These are phyloP conservation scores for Cossypha niveicapilla DNA, from an alignment of 2,797 vertebrate species.

Conservation along the genomic window DNA sequence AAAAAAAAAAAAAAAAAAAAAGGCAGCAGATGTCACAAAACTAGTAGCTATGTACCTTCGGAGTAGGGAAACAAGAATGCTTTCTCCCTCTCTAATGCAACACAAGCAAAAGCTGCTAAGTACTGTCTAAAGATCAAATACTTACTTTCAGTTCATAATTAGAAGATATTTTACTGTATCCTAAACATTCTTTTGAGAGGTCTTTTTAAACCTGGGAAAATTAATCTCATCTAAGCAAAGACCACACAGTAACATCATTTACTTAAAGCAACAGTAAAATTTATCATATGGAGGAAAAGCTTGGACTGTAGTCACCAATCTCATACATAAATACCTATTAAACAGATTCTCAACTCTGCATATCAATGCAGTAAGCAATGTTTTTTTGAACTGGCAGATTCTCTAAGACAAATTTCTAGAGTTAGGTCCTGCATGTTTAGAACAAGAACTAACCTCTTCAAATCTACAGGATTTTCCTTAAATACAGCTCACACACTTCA, in stretches of 20 bases:
- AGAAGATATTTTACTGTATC: background rate
- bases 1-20: background rate
- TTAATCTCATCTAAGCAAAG: background rate
- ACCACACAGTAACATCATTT: background rate
- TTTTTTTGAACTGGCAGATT: background rate
- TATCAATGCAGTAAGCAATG: background rate
- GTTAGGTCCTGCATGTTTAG: background rate
- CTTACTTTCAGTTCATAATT: background rate
- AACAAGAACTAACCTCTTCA: background rate
- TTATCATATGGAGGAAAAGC: background rate
- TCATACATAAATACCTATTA: background rate
- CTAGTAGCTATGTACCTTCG: constrained; percentile 5
- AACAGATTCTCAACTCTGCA: background rate
- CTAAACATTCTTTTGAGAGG: background rate
- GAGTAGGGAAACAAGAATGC: background rate
- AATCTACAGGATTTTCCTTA: background rate
- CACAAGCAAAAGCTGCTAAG: background rate
- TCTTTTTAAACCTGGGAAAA: background rate
- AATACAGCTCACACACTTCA: background rate
- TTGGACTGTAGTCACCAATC: background rate
- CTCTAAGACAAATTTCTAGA: background rate
- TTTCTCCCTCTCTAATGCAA: background rate
- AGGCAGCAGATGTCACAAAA: background rate
- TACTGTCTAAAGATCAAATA: background rate
- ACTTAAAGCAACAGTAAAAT: background rate